Evolutionary conservation across 2,113 vertebrate species (phyloP).

Genomic region (Perca schrenkii): DNA sequence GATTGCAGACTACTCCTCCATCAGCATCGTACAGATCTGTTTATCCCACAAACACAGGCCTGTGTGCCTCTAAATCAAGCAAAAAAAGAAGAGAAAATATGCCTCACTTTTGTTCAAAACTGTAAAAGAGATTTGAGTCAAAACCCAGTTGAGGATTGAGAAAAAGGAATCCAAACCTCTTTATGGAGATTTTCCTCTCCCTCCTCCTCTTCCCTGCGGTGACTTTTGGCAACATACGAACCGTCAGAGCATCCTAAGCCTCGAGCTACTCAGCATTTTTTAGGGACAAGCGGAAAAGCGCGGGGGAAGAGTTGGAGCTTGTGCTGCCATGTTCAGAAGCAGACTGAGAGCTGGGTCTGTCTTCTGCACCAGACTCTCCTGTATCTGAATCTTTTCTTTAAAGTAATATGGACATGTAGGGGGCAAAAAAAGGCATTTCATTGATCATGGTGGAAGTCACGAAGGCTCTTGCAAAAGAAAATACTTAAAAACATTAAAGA

Average conservation of each 20-base stretch:
- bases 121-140: constrained; percentile 77
- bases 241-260: constrained; percentile 74
- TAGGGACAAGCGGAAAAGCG: constrained; percentile 62
- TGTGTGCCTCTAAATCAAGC: constrained; percentile 80
- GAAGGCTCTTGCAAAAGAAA: constrained; percentile 70
- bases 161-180: constrained; percentile 81
- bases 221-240: constrained; percentile 81
- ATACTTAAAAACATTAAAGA: not conserved
- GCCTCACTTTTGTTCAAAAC: constrained; percentile 70
- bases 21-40: constrained; percentile 78
- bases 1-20: constrained; percentile 79
- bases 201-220: constrained; percentile 71
- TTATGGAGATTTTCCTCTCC: constrained; percentile 76
- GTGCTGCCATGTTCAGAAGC: constrained; percentile 56
- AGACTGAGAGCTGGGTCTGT: constrained; percentile 23
- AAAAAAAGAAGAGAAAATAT: constrained; percentile 27
- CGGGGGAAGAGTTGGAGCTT: constrained; percentile 50
- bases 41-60: constrained; percentile 82
- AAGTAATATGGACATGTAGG: constrained; percentile 11
- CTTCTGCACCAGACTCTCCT: constrained; percentile 7
- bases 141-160: constrained; percentile 75
- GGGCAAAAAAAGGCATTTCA: constrained; percentile 70
- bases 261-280: constrained; percentile 75
- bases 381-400: constrained; percentile 29
- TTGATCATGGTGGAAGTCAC: constrained; percentile 61